Conservation (phyloP, 1,140 invertebrate genomes). For the Drosophila eugracilis region DNA sequence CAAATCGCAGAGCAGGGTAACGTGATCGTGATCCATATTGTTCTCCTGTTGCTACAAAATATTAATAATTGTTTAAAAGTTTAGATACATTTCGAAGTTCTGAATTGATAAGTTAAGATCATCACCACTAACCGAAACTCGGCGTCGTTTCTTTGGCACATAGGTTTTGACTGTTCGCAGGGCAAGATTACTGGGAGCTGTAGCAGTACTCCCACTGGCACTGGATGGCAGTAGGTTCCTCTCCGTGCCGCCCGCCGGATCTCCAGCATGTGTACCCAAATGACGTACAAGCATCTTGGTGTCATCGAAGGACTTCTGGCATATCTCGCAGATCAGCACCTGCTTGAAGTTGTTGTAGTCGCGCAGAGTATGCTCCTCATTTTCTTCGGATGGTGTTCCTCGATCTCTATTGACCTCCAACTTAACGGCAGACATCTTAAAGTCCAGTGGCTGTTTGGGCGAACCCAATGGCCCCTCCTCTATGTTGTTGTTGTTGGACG, state of each 20-base stretch:
- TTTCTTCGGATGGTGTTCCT: conserved; percentile 45
- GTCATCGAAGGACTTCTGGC: conserved; percentile 92
- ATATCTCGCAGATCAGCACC: conserved; percentile 92
- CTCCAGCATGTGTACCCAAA: conserved; percentile 89
- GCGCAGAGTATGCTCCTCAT: conserved; percentile 69
- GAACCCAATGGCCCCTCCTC: conserved; percentile 49
- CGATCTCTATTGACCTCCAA: conserved; percentile 60
- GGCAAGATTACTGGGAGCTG: conserved; percentile 51
- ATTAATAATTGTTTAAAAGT: no score
- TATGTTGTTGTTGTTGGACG: conserved; percentile 57
- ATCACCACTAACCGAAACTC: conserved; percentile 85
- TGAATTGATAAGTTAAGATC: background rate
- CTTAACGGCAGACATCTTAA: conserved; percentile 74
- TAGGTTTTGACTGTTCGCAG: conserved; percentile 85
- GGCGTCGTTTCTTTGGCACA: conserved; percentile 86
- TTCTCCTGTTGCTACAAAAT: conserved; percentile 75
- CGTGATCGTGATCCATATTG: conserved; percentile 81
- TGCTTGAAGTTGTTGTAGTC: conserved; percentile 84
- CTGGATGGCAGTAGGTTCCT: conserved; percentile 22
- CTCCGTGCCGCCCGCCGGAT: conserved; percentile 42
- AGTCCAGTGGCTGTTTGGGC: conserved; percentile 76
- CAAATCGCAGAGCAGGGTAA: conserved; percentile 88
- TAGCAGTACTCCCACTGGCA: conserved; percentile 47
- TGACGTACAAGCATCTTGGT: conserved; percentile 93
- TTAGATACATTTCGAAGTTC: no score